A percentile compares a stretch with the other conserved stretches of the same genome.
phyloP scores from a whole-genome alignment of 2,113 vertebrate genomes.

The Actenoides hombroni region DNA sequence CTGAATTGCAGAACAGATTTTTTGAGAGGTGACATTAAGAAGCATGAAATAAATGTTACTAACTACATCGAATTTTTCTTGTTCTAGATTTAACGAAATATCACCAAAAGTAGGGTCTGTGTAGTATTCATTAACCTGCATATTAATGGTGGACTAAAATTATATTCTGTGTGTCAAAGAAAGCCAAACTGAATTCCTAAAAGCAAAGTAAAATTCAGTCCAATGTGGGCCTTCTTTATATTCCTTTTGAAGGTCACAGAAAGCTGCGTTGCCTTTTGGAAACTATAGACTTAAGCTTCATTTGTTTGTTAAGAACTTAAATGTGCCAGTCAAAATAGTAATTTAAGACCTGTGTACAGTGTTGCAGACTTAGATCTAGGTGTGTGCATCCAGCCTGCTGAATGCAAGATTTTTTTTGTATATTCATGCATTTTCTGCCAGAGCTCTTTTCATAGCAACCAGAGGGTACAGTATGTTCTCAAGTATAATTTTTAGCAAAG shows the following conservation, averaged over 20 bases:
- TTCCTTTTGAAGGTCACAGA: not conserved
- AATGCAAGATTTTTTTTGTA: not conserved
- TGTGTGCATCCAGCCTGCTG: not conserved
- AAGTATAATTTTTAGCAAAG: slow-evolving; percentile 20
- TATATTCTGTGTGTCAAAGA: not conserved
- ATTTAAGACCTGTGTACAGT: not conserved
- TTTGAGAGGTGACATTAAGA: not conserved
- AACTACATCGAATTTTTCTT: not conserved
- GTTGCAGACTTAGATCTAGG: not conserved
- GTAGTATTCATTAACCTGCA: not conserved
- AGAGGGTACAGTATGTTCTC: slow-evolving; percentile 21
- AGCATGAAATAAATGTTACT: not conserved
- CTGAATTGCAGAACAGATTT: not conserved
- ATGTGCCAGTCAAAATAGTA: not conserved
- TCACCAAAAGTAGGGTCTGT: not conserved
- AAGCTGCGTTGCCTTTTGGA: not conserved
- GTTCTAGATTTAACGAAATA: not conserved
- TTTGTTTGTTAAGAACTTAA: not conserved
- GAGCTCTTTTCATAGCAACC: slow-evolving; percentile 32
- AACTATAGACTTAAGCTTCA: not conserved
- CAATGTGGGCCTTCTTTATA: not conserved
- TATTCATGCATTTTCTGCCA: not conserved
- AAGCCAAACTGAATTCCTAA: not conserved
- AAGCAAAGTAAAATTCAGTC: not conserved
- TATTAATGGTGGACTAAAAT: not conserved